A percentile compares a stretch with the other conserved stretches of the same genome.
These are phyloP conservation scores for Pollachius pollachius DNA, from an alignment of 2,113 vertebrate species.

Conservation along the genomic window DNA sequence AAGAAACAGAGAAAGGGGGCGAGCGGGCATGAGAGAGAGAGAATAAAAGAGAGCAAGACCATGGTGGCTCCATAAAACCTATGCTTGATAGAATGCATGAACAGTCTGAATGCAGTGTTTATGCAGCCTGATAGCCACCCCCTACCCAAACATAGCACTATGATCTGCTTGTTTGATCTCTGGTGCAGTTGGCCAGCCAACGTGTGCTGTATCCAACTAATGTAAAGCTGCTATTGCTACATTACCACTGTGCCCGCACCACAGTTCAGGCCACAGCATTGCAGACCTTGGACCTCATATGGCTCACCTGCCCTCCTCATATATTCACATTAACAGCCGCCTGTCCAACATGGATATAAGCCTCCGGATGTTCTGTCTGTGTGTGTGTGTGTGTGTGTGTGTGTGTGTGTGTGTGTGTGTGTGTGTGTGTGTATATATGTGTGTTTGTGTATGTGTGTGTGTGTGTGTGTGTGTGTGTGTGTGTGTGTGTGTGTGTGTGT, in stretches of 20 bases:
- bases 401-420: conserved; percentile 9
- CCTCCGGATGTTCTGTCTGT: neutral
- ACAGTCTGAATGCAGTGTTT: no score
- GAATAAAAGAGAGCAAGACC: neutral
- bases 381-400: no score
- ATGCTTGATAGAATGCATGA: neutral
- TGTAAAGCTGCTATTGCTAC: no score
- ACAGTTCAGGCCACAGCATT: conserved; percentile 7
- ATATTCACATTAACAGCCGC: conserved; percentile 41
- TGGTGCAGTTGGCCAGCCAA: no score
- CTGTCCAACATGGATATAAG: conserved; percentile 33
- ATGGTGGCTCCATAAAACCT: neutral
- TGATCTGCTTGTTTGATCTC: no score
- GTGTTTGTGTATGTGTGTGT: conserved; percentile 6
- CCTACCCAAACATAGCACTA: no score
- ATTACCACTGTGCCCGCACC: no score
- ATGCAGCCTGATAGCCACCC: no score
- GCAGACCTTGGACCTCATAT: conserved; percentile 12
- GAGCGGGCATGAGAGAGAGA: neutral
- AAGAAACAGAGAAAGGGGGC: neutral
- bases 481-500: neutral
- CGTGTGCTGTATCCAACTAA: no score
- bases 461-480: conserved; percentile 6
- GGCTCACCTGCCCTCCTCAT: conserved; percentile 30
- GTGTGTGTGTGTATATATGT: neutral